Conservation (phyloP, 2,888 invertebrate species). For the Cheilosia variabilis region DNA sequence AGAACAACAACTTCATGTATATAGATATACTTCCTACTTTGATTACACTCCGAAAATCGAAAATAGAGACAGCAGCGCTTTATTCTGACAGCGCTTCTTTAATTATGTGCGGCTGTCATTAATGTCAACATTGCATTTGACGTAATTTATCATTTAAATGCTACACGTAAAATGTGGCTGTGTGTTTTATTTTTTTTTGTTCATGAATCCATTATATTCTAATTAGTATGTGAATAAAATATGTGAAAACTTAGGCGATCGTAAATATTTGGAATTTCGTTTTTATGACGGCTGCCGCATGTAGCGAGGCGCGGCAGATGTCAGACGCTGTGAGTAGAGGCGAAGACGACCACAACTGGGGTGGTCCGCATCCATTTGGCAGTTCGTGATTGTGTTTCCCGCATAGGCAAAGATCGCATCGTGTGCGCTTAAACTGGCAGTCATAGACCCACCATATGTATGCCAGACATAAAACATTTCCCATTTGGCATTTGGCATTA, state of each 20-base stretch:
- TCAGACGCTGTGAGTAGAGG: constrained; percentile 34
- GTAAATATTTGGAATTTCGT: constrained; percentile 60
- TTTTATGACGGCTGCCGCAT: constrained; percentile 51
- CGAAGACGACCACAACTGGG: constrained; percentile 43
- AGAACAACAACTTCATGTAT: constrained; percentile 16
- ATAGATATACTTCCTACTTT: background rate
- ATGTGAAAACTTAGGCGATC: constrained; percentile 63
- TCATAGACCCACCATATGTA: constrained; percentile 57
- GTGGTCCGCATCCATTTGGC: constrained; percentile 60
- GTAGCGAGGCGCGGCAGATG: constrained; percentile 24
- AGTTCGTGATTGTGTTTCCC: constrained; percentile 54
- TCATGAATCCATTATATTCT: constrained; percentile 60
- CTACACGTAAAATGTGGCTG: constrained; percentile 21
- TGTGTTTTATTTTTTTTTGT: background rate
- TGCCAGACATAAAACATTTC: constrained; percentile 48
- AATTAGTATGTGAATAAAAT: constrained; percentile 65
- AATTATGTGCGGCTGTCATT: constrained; percentile 66
- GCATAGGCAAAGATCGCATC: constrained; percentile 41
- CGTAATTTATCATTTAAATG: constrained; percentile 66
- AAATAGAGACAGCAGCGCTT: constrained; percentile 30
- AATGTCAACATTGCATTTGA: constrained; percentile 66
- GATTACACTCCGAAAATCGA: background rate
- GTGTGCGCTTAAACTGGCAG: constrained; percentile 37
- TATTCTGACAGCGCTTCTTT: constrained; percentile 42
- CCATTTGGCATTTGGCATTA: constrained; percentile 11